Conservation (phyloP, 2,888 invertebrate genomes). For the Aricia artaxerxes region DNA sequence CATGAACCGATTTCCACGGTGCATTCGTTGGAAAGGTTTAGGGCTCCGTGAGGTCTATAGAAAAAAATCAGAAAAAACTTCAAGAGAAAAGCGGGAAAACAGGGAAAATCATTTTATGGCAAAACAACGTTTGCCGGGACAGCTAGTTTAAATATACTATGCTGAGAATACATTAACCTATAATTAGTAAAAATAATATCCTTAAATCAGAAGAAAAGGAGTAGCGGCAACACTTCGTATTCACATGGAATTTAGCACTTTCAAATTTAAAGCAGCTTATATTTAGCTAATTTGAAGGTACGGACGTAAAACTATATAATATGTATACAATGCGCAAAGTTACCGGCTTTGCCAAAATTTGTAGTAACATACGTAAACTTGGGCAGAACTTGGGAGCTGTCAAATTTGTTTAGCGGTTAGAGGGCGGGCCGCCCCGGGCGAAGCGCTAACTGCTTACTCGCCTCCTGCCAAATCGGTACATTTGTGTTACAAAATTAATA, state of each 20-base stretch:
- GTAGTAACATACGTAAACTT: slow-evolving; percentile 68
- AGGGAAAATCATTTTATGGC: no score
- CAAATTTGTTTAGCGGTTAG: slow-evolving; percentile 79
- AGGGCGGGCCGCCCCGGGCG: slow-evolving; percentile 72
- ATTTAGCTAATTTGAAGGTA: not conserved
- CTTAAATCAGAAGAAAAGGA: no score
- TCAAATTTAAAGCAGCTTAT: slow-evolving; percentile 47
- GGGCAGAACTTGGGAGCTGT: slow-evolving; percentile 73
- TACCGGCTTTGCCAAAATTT: slow-evolving; percentile 46
- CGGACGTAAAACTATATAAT: not conserved
- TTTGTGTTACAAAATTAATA: slow-evolving; percentile 78
- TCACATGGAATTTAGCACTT: slow-evolving; percentile 49
- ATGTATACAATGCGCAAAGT: not conserved
- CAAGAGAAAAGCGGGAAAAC: no score
- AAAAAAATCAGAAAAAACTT: no score
- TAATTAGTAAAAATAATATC: no score
- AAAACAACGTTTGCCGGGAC: no score
- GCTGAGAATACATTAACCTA: no score
- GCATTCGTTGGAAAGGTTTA: no score
- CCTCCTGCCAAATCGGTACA: slow-evolving; percentile 75
- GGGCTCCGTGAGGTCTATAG: no score
- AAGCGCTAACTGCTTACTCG: slow-evolving; percentile 75
- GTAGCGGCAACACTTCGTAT: no score
- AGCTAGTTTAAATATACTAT: no score
- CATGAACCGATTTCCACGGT: no score